phyloP scores from a whole-genome alignment of 30 jellyfish, hydroid and myxozoan species.

The Aurelia sp. region DNA sequence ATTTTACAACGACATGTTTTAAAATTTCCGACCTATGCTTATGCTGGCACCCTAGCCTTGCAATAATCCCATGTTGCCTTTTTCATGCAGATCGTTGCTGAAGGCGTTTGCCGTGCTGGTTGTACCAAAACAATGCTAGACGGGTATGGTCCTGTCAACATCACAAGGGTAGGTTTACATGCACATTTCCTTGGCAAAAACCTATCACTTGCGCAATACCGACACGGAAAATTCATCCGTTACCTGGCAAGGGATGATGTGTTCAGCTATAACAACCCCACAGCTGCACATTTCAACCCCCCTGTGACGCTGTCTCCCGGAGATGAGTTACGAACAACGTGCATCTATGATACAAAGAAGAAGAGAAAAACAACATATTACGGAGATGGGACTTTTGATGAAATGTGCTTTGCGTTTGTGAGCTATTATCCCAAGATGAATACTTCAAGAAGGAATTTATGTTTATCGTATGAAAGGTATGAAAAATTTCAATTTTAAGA shows the following conservation, averaged over 20 bases:
- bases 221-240: conserved; percentile 54
- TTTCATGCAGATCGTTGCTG: conserved; percentile 13
- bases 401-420: conserved; percentile 72
- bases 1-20: too few species aligned
- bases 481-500: not conserved
- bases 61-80: too few species aligned
- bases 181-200: conserved; percentile 65
- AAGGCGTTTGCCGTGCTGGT: conserved; percentile 46
- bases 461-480: conserved; percentile 59
- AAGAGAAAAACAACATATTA: conserved; percentile 40
- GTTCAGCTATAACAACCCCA: conserved; percentile 65
- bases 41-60: too few species aligned
- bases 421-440: conserved; percentile 50
- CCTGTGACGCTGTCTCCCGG: conserved; percentile 63
- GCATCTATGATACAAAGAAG: conserved; percentile 48
- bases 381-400: conserved; percentile 71
- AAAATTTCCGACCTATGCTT: too few species aligned
- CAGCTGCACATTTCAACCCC: conserved; percentile 5
- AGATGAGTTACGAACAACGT: conserved; percentile 68
- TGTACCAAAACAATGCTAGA: conserved; percentile 42
- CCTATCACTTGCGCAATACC: conserved; percentile 44
- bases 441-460: not conserved
- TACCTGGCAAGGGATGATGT: conserved; percentile 61
- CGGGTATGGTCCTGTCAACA: conserved; percentile 19
- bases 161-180: conserved; percentile 47